A percentile compares a stretch with the other conserved stretches of the same genome.
Conservation (phyloP, 2,888 invertebrate genomes). For the Cataglyphis livida region DNA sequence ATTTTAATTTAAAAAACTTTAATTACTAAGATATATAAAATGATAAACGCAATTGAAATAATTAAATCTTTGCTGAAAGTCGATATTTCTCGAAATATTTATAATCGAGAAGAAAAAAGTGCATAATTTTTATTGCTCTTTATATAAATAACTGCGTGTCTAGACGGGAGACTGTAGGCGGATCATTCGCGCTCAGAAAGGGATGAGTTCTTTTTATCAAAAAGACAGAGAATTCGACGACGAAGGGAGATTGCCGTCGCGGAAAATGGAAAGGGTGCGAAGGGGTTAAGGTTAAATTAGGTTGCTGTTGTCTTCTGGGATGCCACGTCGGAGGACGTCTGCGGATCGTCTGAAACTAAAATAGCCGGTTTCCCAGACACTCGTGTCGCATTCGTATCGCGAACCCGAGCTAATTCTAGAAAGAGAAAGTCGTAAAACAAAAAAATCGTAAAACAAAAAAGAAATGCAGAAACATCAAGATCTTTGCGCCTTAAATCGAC, state of each 20-base stretch:
- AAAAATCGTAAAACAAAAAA: slow-evolving; percentile 31
- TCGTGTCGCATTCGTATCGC: slow-evolving; percentile 48
- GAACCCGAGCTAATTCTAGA: slow-evolving; percentile 60
- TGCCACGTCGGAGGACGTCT: slow-evolving; percentile 67
- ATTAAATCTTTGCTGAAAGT: not conserved
- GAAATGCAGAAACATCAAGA: slow-evolving; percentile 47
- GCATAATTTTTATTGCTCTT: slow-evolving; percentile 8
- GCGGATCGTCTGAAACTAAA: slow-evolving; percentile 75
- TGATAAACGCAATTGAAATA: not conserved
- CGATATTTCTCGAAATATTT: not conserved
- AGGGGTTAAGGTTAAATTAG: slow-evolving; percentile 59
- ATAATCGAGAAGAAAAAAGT: not conserved
- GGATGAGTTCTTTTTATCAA: not conserved
- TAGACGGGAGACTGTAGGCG: slow-evolving; percentile 37
- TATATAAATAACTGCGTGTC: slow-evolving; percentile 17
- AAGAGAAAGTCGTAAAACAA: slow-evolving; percentile 20
- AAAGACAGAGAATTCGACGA: slow-evolving; percentile 23
- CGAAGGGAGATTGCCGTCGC: slow-evolving; percentile 19
- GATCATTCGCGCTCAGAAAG: not conserved
- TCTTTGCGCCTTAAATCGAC: slow-evolving; percentile 9
- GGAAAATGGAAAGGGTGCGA: slow-evolving; percentile 51
- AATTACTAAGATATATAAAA: not conserved
- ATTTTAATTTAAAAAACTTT: not conserved
- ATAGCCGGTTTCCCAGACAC: slow-evolving; percentile 72
- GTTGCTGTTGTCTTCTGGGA: slow-evolving; percentile 55